These are phyloP conservation scores for Nematolebias whitei DNA, from an alignment of 2,113 vertebrate species.

Conservation along the genomic window DNA sequence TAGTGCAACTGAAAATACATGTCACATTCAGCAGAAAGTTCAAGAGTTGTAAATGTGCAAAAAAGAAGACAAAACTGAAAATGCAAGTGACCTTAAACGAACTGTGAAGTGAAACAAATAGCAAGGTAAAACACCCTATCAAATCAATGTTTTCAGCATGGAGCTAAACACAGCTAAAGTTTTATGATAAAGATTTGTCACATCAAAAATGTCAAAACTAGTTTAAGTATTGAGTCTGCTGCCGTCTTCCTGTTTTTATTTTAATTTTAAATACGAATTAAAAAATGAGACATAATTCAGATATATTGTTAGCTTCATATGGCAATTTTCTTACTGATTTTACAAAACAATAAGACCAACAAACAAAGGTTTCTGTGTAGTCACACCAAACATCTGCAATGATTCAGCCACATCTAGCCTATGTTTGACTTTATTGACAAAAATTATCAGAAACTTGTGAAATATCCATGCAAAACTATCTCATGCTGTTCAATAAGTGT, in stretches of 20 bases:
- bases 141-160: background rate
- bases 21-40: background rate
- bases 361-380: conserved; percentile 5
- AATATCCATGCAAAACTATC: background rate
- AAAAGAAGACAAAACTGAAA: conserved; percentile 7
- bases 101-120: no score
- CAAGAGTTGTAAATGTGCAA: conserved; percentile 1
- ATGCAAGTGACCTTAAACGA: conserved; percentile 2
- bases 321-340: conserved; percentile 2
- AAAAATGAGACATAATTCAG: conserved; percentile 32
- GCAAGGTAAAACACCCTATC: background rate
- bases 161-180: no score
- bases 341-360: conserved; percentile 24
- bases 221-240: background rate
- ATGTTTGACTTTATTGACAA: conserved; percentile 2
- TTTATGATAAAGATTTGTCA: no score
- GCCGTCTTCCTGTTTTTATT: conserved; percentile 22
- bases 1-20: conserved; percentile 2
- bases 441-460: conserved; percentile 2
- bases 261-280: conserved; percentile 26
- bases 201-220: background rate
- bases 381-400: no score
- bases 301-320: conserved; percentile 26
- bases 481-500: background rate
- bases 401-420: no score